Base-by-base conservation (phyloP, 1,140 invertebrate genomes). In the Chironomus striatipennis region DNA sequence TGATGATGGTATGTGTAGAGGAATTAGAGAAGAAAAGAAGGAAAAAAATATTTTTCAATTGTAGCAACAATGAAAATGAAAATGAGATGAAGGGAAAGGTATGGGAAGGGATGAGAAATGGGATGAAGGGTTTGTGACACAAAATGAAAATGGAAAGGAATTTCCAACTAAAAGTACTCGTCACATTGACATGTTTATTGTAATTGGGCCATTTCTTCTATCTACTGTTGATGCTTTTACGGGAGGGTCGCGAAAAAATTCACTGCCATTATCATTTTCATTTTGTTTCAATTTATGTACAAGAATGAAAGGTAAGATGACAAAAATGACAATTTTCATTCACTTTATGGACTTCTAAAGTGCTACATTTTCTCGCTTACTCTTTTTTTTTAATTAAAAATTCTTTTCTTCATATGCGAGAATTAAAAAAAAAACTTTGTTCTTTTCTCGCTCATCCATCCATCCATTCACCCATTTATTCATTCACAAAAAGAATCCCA, bases 161-260 rank as follows among this genome's bases (percentile, higher is more conserved):
- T 34, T 34, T 34, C 24, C 24, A 34, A 34, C 24, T 34, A 34
- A 34, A 34, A 34, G 1, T 34, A 34, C 20, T 20, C 18, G 20
- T 70, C 65, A 70, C 65, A 70, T 70, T 21, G 65, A 70, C 65
- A 70, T 70, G 65, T 70, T 70, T 70, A 70, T 70, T 70, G 65
- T 70, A 70, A 70, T 70, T 70, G 65, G 65, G 65, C 6, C 65
- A 70, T 70, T 70, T 21, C 18, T 10, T 5, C 15, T 15, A 5
- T 4, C 12, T 12, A 34, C 24, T 34, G 24, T 34, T 5, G 24
- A 2, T 5, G 24, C 24, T 34, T 34, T 34, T 34, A 34, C 24
- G 24, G 24, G 24, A 34, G 24, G 24, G 24, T 57, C n/a, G 10
- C 47, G 47, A 57, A 57, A n/a, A 57, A n/a, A 12, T 57, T 57